These are phyloP conservation scores for Centroberyx gerrardi DNA, from an alignment of 2,797 vertebrate species.

Conservation along the genomic window DNA sequence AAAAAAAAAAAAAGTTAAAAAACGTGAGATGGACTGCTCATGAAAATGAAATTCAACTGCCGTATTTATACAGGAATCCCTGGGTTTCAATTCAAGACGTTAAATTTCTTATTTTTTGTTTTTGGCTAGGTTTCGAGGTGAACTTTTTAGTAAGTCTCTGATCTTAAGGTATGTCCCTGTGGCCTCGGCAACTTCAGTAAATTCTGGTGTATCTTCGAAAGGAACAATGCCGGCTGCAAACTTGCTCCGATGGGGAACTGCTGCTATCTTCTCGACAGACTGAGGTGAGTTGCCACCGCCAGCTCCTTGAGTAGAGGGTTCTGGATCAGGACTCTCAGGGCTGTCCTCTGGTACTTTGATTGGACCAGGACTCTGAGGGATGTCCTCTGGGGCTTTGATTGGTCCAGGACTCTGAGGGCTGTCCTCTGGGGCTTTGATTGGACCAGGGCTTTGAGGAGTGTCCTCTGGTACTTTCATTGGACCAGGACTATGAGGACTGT, in stretches of 20 bases:
- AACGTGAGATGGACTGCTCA: conserved; percentile 34
- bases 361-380: conserved; percentile 33
- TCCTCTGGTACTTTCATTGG: conserved; percentile 50
- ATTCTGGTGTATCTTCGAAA: conserved; percentile 97
- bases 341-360: conserved; percentile 26
- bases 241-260: conserved; percentile 93
- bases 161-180: conserved; percentile 95
- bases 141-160: conserved; percentile 93
- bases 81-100: conserved; percentile 13
- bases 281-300: conserved; percentile 32
- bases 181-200: conserved; percentile 94
- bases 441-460: conserved; percentile 27
- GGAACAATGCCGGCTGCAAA: conserved; percentile 96
- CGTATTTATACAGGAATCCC: conserved; percentile 19
- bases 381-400: not conserved
- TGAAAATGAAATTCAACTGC: conserved; percentile 34
- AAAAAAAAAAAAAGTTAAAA: conserved; percentile 43
- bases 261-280: conserved; percentile 64
- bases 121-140: conserved; percentile 92
- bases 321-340: conserved; percentile 39
- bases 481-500: conserved; percentile 11
- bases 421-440: conserved; percentile 18
- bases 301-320: not conserved
- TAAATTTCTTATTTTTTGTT: conserved; percentile 84
- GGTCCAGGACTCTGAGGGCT: conserved; percentile 39